These are phyloP conservation scores for Aphelenchoides bicaudatus DNA, from an alignment of 2,888 invertebrate species.

Conservation along the genomic window DNA sequence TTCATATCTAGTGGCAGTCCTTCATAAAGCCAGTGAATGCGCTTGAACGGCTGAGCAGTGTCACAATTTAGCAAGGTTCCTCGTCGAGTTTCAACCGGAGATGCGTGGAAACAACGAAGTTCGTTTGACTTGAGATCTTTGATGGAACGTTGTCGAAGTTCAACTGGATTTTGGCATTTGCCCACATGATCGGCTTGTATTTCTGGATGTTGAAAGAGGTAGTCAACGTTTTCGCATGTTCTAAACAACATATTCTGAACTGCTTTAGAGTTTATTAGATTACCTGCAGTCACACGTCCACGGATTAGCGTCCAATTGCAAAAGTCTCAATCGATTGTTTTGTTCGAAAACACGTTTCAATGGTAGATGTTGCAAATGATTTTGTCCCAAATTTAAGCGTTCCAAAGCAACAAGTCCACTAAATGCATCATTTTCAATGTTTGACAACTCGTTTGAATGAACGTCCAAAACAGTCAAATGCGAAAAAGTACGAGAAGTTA, in stretches of 20 bases:
- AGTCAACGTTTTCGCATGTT: not conserved
- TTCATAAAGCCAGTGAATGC: conserved; percentile 37
- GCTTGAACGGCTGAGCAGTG: not conserved
- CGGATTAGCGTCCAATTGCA: conserved; percentile 42
- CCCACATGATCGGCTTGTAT: conserved; percentile 21
- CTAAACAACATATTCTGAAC: too few species aligned
- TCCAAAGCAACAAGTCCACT: conserved; percentile 24
- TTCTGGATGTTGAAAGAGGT: conserved; percentile 6
- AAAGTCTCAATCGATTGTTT: conserved; percentile 22
- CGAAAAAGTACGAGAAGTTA: conserved; percentile 31
- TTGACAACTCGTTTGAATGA: conserved; percentile 31
- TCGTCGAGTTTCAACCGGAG: not conserved
- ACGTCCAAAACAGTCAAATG: conserved; percentile 31
- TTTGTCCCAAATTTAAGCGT: conserved; percentile 36
- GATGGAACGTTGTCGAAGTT: conserved; percentile 18
- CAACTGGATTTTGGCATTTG: conserved; percentile 26
- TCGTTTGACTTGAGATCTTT: conserved; percentile 23
- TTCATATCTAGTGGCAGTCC: conserved; percentile 20
- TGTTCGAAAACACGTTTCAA: conserved; percentile 24
- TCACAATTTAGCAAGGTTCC: conserved; percentile 30
- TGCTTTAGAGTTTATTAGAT: not conserved
- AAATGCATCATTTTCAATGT: conserved; percentile 29
- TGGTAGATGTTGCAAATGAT: conserved; percentile 42
- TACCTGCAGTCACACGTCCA: conserved; percentile 58
- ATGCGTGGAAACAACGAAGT: conserved; percentile 24